Evolutionary conservation across 2,113 vertebrate species (phyloP), one percentile per base, ranked within the genome.

Genomic region (Ageneiosus marmoratus): DNA sequence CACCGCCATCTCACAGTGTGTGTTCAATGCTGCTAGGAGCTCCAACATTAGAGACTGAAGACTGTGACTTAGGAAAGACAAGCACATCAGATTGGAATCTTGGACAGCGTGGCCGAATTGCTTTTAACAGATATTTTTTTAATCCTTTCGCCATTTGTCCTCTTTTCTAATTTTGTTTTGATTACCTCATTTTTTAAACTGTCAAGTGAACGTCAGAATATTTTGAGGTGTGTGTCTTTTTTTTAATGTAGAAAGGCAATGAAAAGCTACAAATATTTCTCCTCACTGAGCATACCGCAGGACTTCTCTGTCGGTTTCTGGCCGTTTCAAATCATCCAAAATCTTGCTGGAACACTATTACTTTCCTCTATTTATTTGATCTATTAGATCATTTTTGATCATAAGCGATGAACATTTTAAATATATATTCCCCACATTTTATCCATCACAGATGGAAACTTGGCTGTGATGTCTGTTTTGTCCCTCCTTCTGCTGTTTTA

Each of bases 31-130:
- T 83, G 82, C 74, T 83, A 77, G 74, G 37, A 83, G 27, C 63
- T 72, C 46, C 82, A 70, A 67, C 12, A 13, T 41, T 29, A 69
- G 37, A 87, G 37, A 69, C 76, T 62, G 53, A 44, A 46, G 51
- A 87, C 70, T 84, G 74, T 51, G 75, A 77, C 81, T 69, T 78
- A 74, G 86, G 69, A 87, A 84, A 87, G 72, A 65, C 55, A 81
- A 81, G 81, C 80, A 83, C 80, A 81, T 65, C 80, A 63, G 80
- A 85, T 74, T 78, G 83, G 83, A 85, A 83, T 85, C 72, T 81
- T 81, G 81, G 81, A 85, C 83, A 63, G 41, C 77, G 56, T 76
- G 80, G 76, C 63, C 58, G 50, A 75, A 50, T 84, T 69, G 76
- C 74, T 74, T 81, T 84, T 55, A 80, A 72, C 77, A 63, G 74